Percentiles rank a stretch among this genome's conserved stretches.
phyloP scores from a whole-genome alignment of 2,113 vertebrate species.

The Aix galericulata region DNA sequence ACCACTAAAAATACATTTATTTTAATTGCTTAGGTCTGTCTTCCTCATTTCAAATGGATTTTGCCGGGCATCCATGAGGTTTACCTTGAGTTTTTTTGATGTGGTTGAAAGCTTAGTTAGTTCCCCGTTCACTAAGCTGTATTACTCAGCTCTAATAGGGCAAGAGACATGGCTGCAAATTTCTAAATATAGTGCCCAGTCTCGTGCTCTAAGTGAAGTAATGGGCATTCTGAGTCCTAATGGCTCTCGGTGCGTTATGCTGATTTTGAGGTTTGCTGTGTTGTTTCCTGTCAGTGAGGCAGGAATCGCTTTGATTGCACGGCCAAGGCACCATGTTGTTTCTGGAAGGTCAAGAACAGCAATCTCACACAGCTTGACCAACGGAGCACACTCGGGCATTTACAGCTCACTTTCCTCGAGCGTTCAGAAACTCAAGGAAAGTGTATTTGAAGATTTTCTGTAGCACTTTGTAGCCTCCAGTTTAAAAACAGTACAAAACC shows the following conservation, averaged over 20 bases:
- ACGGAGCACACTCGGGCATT: not conserved
- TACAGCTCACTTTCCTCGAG: not conserved
- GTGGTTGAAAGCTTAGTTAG: not conserved
- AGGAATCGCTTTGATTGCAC: not conserved
- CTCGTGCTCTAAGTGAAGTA: conserved; percentile 10
- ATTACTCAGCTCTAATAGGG: not conserved
- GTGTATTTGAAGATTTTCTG: not conserved
- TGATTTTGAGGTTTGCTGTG: not conserved
- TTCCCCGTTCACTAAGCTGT: not conserved
- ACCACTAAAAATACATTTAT: not conserved
- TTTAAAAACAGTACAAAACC: not conserved
- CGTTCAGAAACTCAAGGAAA: not conserved
- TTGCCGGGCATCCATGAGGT: not conserved
- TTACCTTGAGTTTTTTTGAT: not conserved
- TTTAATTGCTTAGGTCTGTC: not conserved
- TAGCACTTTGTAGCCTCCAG: not conserved
- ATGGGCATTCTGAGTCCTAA: conserved; percentile 4
- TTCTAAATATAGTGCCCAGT: not conserved
- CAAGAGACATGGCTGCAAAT: not conserved
- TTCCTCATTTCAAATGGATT: not conserved
- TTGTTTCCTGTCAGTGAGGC: not conserved
- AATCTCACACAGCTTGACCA: not conserved
- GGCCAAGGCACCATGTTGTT: not conserved
- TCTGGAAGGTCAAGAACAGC: not conserved
- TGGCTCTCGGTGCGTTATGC: not conserved